These are phyloP conservation scores for Pantherophis guttatus DNA, from an alignment of 2,113 vertebrate genomes.

Conservation along the genomic window DNA sequence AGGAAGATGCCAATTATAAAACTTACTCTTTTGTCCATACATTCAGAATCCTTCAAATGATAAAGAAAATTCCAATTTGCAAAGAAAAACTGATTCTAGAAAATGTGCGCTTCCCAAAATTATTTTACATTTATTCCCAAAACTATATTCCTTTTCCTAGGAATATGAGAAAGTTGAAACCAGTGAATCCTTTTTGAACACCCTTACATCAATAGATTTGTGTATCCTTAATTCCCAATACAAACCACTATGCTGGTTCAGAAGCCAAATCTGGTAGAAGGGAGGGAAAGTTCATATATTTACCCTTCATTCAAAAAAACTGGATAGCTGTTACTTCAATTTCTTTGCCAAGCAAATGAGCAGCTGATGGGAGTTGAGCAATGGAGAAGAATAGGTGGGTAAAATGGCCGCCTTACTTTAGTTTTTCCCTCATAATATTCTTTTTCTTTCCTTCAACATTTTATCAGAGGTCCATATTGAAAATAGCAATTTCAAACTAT, in stretches of 20 bases:
- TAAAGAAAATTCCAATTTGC: neutral
- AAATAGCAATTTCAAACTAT: neutral
- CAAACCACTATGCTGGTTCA: neutral
- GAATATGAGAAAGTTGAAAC: neutral
- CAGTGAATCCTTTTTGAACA: neutral
- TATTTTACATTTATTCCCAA: neutral
- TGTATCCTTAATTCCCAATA: neutral
- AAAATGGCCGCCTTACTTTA: neutral
- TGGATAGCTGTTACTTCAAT: neutral
- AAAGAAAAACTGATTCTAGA: neutral
- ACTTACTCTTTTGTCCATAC: neutral
- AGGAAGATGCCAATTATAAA: neutral
- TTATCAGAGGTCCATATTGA: neutral
- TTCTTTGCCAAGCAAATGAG: neutral
- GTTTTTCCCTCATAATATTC: neutral
- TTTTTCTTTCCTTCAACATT: neutral
- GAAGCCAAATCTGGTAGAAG: neutral
- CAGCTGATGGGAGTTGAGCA: neutral
- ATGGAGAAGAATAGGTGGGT: neutral
- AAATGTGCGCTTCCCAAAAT: neutral
- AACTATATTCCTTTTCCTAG: neutral
- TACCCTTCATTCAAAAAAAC: neutral
- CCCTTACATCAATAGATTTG: neutral
- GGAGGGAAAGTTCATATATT: neutral
- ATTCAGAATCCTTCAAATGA: neutral